Evolutionary conservation across 2,888 invertebrate species (phyloP).

Genomic region (Cartodere bifasciata): DNA sequence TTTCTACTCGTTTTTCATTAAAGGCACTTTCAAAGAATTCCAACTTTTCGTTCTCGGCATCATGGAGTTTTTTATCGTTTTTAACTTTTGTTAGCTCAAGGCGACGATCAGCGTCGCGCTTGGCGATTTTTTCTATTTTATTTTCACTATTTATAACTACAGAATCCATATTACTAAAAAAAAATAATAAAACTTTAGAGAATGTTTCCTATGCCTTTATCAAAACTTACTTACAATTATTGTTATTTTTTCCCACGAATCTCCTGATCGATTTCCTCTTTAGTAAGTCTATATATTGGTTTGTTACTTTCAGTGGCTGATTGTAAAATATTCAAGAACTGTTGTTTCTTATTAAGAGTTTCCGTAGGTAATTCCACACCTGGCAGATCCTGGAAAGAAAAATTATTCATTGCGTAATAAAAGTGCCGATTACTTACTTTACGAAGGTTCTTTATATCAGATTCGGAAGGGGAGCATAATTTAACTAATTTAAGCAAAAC

Average conservation of each 20-base stretch:
- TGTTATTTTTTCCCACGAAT: constrained; percentile 19
- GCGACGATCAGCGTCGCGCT: constrained; percentile 51
- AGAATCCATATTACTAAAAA: constrained; percentile 19
- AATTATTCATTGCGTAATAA: constrained; percentile 18
- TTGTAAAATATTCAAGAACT: constrained; percentile 35
- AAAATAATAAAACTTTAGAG: constrained; percentile 8
- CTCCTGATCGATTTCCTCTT: constrained; percentile 37
- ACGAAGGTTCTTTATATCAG: constrained; percentile 17
- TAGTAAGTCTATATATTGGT: constrained; percentile 36
- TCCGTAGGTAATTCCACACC: constrained; percentile 21
- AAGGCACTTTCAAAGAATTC: constrained; percentile 61
- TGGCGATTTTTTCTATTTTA: constrained; percentile 35
- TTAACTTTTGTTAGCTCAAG: constrained; percentile 51
- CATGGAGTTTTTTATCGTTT: constrained; percentile 47
- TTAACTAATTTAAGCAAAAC: constrained; percentile 44
- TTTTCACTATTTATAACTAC: constrained; percentile 28
- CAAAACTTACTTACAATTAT: constrained; percentile 33
- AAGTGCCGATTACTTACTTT: constrained; percentile 17
- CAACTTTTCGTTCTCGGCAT: constrained; percentile 51
- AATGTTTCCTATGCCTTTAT: constrained; percentile 22
- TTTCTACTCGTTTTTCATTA: constrained; percentile 49
- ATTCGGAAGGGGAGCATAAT: constrained; percentile 40
- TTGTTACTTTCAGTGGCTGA: constrained; percentile 36
- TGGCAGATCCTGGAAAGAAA: constrained; percentile 31
- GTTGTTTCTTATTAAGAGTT: constrained; percentile 24